Conservation (phyloP, 2,797 vertebrate species). For the Peromyscus melanophrys region DNA sequence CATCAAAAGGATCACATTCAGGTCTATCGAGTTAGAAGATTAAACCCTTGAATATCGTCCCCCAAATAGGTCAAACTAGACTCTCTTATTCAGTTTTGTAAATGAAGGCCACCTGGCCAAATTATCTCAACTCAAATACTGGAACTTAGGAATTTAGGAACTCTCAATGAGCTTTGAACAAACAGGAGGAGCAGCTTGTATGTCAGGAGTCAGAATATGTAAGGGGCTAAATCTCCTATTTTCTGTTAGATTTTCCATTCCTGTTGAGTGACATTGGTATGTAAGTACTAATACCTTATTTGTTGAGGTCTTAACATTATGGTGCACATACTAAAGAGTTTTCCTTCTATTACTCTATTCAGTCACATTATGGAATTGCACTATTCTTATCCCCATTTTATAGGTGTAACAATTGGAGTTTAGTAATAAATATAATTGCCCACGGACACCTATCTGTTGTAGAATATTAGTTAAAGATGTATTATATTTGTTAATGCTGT, state of each 20-base stretch:
- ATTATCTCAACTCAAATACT: background rate
- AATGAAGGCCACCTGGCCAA: background rate
- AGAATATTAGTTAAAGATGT: no score
- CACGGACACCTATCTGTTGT: background rate
- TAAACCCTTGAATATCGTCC: constrained; percentile 68
- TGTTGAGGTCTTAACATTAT: background rate
- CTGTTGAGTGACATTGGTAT: background rate
- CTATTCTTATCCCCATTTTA: background rate
- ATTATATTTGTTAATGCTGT: no score
- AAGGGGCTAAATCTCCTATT: background rate
- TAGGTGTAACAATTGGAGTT: background rate
- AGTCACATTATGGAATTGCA: background rate
- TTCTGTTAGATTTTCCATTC: background rate
- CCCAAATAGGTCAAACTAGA: background rate
- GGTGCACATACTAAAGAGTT: background rate
- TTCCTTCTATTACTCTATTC: background rate
- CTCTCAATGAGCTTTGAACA: background rate
- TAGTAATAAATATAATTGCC: background rate
- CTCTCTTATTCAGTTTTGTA: background rate
- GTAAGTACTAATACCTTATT: background rate
- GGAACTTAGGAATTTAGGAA: background rate
- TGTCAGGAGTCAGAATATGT: background rate
- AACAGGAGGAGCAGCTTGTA: background rate
- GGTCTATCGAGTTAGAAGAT: constrained; percentile 93
- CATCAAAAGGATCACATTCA: constrained; percentile 90